Conservation (phyloP, 2,797 vertebrate genomes). For the Falco berigora region DNA sequence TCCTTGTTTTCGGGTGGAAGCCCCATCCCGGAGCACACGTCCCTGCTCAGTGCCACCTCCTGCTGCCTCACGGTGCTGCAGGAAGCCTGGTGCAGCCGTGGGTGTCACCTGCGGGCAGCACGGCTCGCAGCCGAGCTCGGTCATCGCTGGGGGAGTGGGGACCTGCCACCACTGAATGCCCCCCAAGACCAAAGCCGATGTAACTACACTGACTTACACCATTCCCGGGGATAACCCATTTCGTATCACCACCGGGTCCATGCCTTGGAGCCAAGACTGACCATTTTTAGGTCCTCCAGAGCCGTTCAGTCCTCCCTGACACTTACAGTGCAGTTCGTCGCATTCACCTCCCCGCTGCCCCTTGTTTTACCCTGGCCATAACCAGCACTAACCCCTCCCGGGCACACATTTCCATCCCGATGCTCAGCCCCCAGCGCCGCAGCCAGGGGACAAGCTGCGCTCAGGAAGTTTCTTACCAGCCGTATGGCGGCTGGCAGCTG, state of each 20-base stretch:
- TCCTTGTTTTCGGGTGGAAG: rapidly evolving
- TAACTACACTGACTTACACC: not conserved
- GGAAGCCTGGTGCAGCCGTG: not conserved
- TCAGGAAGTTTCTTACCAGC: not conserved
- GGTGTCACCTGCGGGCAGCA: too few relatives aligned
- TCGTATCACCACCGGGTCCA: too few relatives aligned
- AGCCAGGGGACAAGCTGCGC: too few relatives aligned
- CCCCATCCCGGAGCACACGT: rapidly evolving
- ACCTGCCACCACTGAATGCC: not conserved
- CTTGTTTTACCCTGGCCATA: not conserved
- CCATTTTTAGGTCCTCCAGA: not conserved
- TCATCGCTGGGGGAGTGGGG: not conserved
- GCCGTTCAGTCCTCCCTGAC: not conserved
- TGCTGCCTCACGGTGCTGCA: rapidly evolving
- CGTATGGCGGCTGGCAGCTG: rapidly evolving
- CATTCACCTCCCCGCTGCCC: not conserved
- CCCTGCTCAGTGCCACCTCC: not conserved
- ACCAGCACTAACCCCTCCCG: not conserved
- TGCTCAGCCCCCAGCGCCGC: too few relatives aligned
- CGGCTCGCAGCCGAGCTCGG: not conserved
- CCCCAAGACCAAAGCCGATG: not conserved
- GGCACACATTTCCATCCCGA: not conserved
- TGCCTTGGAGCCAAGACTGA: not conserved
- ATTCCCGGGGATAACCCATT: not conserved
- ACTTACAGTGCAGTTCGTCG: not conserved